Evolutionary conservation across 2,113 vertebrate species (phyloP).

Genomic region (Oenanthe melanoleuca): DNA sequence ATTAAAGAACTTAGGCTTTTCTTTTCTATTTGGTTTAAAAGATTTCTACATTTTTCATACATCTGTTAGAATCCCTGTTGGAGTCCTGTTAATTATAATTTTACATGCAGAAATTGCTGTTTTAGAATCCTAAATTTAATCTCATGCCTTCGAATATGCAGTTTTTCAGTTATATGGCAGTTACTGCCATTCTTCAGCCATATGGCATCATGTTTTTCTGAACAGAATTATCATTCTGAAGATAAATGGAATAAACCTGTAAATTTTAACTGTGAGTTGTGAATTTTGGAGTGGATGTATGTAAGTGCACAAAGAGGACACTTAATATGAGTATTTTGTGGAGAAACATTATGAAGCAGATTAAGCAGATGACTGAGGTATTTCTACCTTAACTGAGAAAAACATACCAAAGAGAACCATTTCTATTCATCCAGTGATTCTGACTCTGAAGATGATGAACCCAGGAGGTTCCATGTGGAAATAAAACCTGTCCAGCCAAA

Average conservation of each 20-base stretch:
- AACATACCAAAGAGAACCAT: conserved; percentile 97
- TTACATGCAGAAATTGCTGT: not conserved
- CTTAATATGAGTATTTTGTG: not conserved
- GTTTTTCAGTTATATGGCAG: not conserved
- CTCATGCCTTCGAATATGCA: not conserved
- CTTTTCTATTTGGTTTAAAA: not conserved
- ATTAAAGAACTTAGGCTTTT: not conserved
- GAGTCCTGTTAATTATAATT: not conserved
- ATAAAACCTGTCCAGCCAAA: conserved; percentile 93
- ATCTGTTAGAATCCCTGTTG: not conserved
- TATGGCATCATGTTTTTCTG: not conserved
- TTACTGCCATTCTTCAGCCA: not conserved
- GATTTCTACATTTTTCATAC: not conserved
- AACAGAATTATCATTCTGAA: not conserved
- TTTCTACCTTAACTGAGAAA: conserved; percentile 79
- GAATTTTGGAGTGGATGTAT: not conserved
- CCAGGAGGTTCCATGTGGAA: conserved; percentile 92
- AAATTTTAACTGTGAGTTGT: not conserved
- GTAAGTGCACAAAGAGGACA: not conserved
- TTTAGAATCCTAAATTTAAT: not conserved
- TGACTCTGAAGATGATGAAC: conserved; percentile 92
- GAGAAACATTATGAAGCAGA: not conserved
- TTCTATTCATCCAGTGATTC: conserved; percentile 97
- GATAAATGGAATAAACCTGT: not conserved
- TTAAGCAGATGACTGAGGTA: not conserved